These are phyloP conservation scores for Petrolisthes cinctipes DNA, from an alignment of 2,888 invertebrate species.

Conservation along the genomic window DNA sequence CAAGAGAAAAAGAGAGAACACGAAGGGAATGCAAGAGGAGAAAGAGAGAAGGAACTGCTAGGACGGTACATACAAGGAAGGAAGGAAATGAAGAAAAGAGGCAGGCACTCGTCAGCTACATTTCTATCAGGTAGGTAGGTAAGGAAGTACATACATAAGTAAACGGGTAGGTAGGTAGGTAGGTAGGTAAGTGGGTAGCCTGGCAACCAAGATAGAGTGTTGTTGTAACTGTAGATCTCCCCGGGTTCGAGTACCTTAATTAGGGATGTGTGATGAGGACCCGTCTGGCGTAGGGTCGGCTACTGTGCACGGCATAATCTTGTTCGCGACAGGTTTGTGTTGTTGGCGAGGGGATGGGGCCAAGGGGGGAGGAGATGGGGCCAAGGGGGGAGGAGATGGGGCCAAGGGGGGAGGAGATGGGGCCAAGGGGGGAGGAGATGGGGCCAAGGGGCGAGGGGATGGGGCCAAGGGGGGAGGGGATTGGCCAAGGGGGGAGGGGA, in stretches of 20 bases:
- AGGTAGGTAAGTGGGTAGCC: neutral
- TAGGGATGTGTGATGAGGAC: no score
- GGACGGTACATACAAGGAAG: neutral
- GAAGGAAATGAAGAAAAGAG: neutral
- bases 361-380: no score
- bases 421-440: no score
- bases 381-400: no score
- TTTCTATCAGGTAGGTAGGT: neutral
- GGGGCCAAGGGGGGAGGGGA: no score
- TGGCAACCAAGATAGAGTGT: neutral
- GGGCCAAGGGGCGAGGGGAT: no score
- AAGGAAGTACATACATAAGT: neutral
- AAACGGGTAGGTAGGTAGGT: neutral
- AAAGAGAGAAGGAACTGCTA: neutral
- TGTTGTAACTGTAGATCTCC: neutral
- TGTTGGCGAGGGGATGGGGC: no score
- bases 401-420: no score
- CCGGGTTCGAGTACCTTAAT: no score
- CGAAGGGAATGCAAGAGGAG: neutral
- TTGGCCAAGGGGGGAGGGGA: no score
- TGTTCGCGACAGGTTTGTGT: slow-evolving; percentile 21
- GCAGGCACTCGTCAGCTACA: neutral
- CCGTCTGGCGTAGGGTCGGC: neutral
- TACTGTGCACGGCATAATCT: slow-evolving; percentile 12
- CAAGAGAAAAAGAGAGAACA: neutral